Evolutionary conservation across 2,797 vertebrate species (phyloP).

Genomic region (Liasis olivaceus): DNA sequence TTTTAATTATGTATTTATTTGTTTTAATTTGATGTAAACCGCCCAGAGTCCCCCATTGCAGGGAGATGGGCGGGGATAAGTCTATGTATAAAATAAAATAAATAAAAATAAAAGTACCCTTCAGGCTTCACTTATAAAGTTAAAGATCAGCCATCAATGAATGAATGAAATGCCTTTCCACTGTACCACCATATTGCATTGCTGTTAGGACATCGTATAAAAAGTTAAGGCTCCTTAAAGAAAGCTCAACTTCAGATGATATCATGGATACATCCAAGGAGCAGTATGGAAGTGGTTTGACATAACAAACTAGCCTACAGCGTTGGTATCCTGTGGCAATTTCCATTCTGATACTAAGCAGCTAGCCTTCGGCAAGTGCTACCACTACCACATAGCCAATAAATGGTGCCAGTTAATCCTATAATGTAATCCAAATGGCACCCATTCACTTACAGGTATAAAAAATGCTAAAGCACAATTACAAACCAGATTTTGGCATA

Average conservation of each 20-base stretch:
- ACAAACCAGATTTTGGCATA: background rate
- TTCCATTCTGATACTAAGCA: background rate
- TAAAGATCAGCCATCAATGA: background rate
- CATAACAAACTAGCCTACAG: background rate
- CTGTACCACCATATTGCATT: background rate
- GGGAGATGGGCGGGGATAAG: too few species aligned
- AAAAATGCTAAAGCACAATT: background rate
- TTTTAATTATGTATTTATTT: too few species aligned
- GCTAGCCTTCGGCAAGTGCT: background rate
- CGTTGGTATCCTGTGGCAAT: background rate
- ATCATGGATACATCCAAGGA: background rate
- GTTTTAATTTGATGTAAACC: too few species aligned
- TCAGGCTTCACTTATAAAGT: background rate
- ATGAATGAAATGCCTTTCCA: background rate
- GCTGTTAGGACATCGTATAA: too few species aligned
- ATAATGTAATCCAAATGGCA: background rate
- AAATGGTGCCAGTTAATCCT: background rate
- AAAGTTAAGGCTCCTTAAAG: background rate
- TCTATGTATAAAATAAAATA: too few species aligned
- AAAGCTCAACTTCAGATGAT: background rate
- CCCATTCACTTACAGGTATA: background rate
- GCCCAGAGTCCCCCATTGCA: too few species aligned
- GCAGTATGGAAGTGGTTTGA: background rate
- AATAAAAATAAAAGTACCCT: background rate
- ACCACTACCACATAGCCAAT: background rate